A percentile compares a stretch with the other conserved stretches of the same genome.
These are phyloP conservation scores for Lasiurus cinereus DNA, from an alignment of 2,113 vertebrate species.

Conservation along the genomic window DNA sequence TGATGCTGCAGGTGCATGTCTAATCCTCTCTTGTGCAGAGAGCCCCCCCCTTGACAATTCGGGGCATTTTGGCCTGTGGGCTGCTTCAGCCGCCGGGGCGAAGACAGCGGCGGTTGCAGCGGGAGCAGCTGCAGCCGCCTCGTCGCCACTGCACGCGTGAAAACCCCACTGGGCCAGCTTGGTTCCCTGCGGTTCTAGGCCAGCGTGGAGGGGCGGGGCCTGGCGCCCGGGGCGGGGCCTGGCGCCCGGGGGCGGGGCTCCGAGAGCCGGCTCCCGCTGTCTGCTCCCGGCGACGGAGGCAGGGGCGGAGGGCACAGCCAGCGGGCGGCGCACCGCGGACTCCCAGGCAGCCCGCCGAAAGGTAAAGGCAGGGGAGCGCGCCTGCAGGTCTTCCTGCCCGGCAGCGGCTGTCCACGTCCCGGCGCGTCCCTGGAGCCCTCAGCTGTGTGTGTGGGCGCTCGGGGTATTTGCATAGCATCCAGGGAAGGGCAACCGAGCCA, in stretches of 20 bases:
- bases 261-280: conserved; percentile 35
- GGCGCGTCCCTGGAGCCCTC: neutral
- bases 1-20: neutral
- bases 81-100: neutral
- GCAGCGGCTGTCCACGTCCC: conserved; percentile 38
- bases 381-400: conserved; percentile 52
- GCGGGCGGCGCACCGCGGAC: conserved; percentile 75
- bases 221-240: neutral
- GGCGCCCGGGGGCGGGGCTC: conserved; percentile 62
- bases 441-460: neutral
- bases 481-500: neutral
- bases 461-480: conserved; percentile 49
- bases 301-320: conserved; percentile 76
- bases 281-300: conserved; percentile 26
- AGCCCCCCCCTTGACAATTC: neutral
- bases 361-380: conserved; percentile 78
- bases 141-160: neutral
- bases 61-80: neutral
- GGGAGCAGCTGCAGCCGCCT: neutral
- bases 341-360: conserved; percentile 74
- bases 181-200: fast-evolving
- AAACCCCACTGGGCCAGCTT: neutral
- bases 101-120: neutral
- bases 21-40: neutral
- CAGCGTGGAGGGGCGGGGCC: conserved; percentile 49